Conservation (phyloP, 2,888 invertebrate genomes). For the Tyria jacobaeae region DNA sequence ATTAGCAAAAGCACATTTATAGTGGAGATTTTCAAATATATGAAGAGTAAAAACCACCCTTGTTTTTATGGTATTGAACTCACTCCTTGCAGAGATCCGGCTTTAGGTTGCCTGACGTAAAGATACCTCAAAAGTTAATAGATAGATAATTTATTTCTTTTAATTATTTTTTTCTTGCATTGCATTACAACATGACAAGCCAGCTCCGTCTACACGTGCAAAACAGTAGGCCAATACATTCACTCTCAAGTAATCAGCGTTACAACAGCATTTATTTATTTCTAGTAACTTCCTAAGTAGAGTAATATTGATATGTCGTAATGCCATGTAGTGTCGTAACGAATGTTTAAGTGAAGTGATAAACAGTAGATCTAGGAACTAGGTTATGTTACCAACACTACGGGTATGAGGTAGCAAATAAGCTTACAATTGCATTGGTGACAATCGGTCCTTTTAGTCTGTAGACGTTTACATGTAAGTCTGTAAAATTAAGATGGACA, state of each 20-base stretch:
- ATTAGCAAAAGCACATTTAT: no score
- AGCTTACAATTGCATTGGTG: neutral
- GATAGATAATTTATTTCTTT: neutral
- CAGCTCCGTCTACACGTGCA: neutral
- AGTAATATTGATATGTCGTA: constrained; percentile 3
- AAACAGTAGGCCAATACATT: constrained; percentile 17
- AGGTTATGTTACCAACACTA: neutral
- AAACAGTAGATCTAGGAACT: constrained; percentile 12
- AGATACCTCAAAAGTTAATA: neutral
- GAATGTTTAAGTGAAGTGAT: constrained; percentile 15
- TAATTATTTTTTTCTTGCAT: neutral
- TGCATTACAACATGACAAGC: no score
- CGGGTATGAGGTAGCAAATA: neutral
- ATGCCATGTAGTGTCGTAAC: constrained; percentile 9
- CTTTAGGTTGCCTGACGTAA: no score
- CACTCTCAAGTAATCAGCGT: neutral
- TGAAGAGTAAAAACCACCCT: no score
- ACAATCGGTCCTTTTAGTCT: neutral
- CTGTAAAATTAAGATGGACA: no score
- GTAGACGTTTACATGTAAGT: no score
- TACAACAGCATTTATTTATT: constrained; percentile 37
- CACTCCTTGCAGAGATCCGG: no score
- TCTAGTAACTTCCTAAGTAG: neutral
- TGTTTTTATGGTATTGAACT: no score
- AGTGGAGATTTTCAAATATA: no score